phyloP scores from a whole-genome alignment of 2,888 invertebrate species.

The Embidobia sp. region DNA sequence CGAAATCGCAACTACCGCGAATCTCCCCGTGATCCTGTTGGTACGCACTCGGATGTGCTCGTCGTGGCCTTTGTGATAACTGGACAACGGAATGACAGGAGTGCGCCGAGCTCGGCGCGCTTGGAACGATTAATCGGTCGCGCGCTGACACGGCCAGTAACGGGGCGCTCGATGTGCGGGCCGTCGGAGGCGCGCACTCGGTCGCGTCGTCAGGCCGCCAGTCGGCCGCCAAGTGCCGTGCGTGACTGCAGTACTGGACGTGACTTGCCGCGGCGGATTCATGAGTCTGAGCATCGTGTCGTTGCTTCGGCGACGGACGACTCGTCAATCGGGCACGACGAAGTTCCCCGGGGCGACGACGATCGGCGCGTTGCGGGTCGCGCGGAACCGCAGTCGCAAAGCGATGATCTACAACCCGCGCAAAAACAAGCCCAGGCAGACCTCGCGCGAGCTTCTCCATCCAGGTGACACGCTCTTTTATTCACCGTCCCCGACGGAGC shows the following conservation, averaged over 20 bases:
- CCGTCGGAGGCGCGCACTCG: background rate
- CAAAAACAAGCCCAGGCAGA: conserved; percentile 1
- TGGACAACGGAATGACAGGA: no score
- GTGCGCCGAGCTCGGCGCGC: no score
- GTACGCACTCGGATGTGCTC: no score
- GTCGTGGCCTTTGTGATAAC: no score
- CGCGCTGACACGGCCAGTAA: no score
- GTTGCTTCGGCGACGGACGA: conserved; percentile 56
- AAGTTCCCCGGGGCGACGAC: conserved; percentile 22
- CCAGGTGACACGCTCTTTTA: conserved; percentile 29
- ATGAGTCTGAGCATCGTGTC: conserved; percentile 58
- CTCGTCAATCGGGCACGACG: conserved; percentile 42
- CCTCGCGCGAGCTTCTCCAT: background rate
- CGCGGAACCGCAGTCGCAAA: conserved; percentile 22
- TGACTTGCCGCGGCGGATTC: conserved; percentile 57
- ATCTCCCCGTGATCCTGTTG: no score
- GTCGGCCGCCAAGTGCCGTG: background rate
- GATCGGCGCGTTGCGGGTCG: conserved; percentile 18
- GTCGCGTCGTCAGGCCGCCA: conserved; percentile 17
- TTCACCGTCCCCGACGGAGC: no score
- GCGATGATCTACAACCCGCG: conserved; percentile 38
- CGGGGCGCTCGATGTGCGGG: background rate
- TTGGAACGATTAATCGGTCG: no score
- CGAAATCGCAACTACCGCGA: no score
- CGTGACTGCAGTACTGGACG: conserved; percentile 43